phyloP scores from a whole-genome alignment of 2,888 invertebrate species.

The Orchestes rusci region DNA sequence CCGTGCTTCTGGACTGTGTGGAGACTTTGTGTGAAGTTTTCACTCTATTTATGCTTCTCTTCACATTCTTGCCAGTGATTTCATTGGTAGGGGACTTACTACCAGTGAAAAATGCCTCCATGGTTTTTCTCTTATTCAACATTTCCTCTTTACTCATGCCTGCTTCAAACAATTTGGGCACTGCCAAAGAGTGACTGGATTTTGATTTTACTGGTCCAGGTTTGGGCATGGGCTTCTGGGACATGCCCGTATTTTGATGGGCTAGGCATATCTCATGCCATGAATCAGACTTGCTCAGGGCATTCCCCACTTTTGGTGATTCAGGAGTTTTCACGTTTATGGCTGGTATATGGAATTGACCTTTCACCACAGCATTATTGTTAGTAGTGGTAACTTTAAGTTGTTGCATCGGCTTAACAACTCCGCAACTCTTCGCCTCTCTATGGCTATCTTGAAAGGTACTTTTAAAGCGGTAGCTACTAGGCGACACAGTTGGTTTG shows the following conservation, averaged over 20 bases:
- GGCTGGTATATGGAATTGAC: constrained; percentile 43
- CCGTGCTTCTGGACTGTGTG: constrained; percentile 31
- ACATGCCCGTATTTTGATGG: constrained; percentile 30
- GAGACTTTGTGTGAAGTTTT: constrained; percentile 49
- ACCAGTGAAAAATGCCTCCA: constrained; percentile 62
- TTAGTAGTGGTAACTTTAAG: constrained; percentile 14
- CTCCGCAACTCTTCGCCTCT: constrained; percentile 28
- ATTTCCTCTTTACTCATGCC: constrained; percentile 60
- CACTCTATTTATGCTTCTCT: constrained; percentile 42
- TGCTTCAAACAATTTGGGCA: constrained; percentile 76
- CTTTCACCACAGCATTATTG: constrained; percentile 41
- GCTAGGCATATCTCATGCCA: constrained; percentile 63
- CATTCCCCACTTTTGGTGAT: constrained; percentile 30
- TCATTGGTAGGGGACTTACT: constrained; percentile 40
- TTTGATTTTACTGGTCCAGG: constrained; percentile 51
- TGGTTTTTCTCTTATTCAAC: constrained; percentile 61
- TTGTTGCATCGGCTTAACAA: constrained; percentile 33
- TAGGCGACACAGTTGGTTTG: constrained; percentile 24
- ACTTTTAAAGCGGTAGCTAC: constrained; percentile 23
- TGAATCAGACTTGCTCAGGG: constrained; percentile 65
- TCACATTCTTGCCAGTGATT: constrained; percentile 29
- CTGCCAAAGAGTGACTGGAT: constrained; percentile 65
- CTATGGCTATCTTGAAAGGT: constrained; percentile 17
- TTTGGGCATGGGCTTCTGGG: constrained; percentile 26
- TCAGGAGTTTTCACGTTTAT: constrained; percentile 31